A percentile compares a stretch with the other conserved stretches of the same genome.
These are phyloP conservation scores for Cataglyphis hispanica DNA, from an alignment of 1,140 invertebrate genomes.

Conservation along the genomic window DNA sequence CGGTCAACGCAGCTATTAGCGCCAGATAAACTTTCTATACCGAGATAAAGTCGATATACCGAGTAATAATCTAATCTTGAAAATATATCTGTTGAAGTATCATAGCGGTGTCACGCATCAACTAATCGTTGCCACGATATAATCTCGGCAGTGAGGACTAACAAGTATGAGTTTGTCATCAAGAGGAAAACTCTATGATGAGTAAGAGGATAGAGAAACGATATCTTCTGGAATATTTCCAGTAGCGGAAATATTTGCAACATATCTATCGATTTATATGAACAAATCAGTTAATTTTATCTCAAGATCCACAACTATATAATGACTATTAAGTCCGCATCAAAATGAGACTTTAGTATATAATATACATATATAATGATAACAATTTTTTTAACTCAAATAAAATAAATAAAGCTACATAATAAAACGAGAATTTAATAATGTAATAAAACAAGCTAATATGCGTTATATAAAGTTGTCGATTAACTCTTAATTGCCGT, in stretches of 20 bases:
- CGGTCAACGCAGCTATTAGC: slow-evolving; percentile 55
- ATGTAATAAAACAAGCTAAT: too few species aligned
- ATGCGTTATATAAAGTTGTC: too few species aligned
- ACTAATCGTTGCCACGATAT: slow-evolving; percentile 16
- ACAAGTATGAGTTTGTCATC: slow-evolving; percentile 17
- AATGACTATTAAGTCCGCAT: neutral
- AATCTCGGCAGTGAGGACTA: neutral
- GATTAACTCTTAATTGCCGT: too few species aligned
- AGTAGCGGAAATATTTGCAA: slow-evolving; percentile 4
- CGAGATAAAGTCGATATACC: slow-evolving; percentile 26
- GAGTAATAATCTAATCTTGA: slow-evolving; percentile 45
- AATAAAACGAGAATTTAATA: too few species aligned
- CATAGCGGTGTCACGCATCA: slow-evolving; percentile 12
- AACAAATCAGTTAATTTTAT: neutral
- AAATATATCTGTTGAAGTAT: slow-evolving; percentile 32
- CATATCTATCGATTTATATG: neutral
- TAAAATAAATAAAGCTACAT: neutral
- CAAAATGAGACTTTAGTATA: neutral
- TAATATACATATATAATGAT: neutral
- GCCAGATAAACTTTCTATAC: slow-evolving; percentile 50
- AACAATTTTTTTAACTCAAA: neutral
- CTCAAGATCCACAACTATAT: neutral
- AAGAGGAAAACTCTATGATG: too few species aligned
- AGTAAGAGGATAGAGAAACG: neutral
- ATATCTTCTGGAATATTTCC: slow-evolving; percentile 5